Percentiles rank a stretch among this genome's conserved stretches.
phyloP scores from a whole-genome alignment of 64 coral and sea anemone genomes.

The Catalaphyllia jardinei region DNA sequence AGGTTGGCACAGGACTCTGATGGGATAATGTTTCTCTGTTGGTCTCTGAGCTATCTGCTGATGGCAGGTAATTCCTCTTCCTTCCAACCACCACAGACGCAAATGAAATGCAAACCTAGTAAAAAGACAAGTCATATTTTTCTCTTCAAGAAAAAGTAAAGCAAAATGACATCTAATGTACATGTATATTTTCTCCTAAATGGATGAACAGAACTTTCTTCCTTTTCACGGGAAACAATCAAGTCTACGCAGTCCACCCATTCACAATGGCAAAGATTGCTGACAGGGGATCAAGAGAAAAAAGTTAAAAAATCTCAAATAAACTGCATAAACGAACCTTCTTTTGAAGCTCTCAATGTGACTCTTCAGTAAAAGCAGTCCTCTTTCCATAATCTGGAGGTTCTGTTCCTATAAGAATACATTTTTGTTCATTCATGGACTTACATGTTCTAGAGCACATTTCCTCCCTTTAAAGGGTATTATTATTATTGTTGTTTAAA shows the following conservation, averaged over 20 bases:
- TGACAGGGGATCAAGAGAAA: too few relatives aligned
- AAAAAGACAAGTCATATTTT: background rate
- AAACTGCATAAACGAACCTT: constrained; percentile 52
- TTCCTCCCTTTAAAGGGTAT: too few relatives aligned
- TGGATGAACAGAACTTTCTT: background rate
- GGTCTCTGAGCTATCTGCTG: constrained; percentile 76
- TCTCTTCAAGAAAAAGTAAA: too few relatives aligned
- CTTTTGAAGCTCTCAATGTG: constrained; percentile 94
- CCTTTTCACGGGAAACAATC: background rate
- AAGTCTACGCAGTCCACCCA: too few relatives aligned
- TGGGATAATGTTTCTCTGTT: constrained; percentile 92
- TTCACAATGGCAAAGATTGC: too few relatives aligned
- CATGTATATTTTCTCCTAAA: too few relatives aligned
- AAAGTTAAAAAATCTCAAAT: too few relatives aligned
- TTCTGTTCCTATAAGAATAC: constrained; percentile 62
- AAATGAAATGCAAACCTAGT: constrained; percentile 93
- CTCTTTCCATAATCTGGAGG: constrained; percentile 94
- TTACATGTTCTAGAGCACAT: too few relatives aligned
- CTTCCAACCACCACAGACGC: constrained; percentile 83
- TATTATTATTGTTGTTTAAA: too few relatives aligned
- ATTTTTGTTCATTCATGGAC: background rate
- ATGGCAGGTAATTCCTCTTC: constrained; percentile 88
- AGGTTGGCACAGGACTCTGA: constrained; percentile 52
- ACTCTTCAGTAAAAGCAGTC: constrained; percentile 80
- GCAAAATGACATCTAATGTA: too few relatives aligned